Evolutionary conservation across 2,888 invertebrate species (phyloP).

Genomic region (Eupeodes luniger): DNA sequence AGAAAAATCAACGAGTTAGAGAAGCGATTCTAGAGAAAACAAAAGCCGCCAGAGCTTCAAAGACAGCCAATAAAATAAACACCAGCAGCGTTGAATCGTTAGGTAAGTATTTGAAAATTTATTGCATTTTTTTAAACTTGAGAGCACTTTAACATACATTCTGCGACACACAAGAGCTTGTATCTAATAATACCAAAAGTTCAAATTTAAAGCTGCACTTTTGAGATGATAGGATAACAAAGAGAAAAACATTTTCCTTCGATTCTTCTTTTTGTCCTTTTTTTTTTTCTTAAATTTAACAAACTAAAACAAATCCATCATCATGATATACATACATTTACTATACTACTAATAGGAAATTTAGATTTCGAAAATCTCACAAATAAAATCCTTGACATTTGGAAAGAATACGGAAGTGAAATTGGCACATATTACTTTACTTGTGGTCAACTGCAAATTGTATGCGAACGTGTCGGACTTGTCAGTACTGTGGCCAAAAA

Average conservation of each 20-base stretch:
- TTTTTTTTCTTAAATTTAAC: conserved; percentile 16
- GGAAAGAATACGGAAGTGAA: conserved; percentile 85
- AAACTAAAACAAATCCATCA: conserved; percentile 61
- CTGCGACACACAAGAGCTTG: conserved; percentile 59
- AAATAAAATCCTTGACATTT: conserved; percentile 86
- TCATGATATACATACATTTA: conserved; percentile 53
- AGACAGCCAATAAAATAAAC: conserved; percentile 50
- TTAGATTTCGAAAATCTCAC: conserved; percentile 85
- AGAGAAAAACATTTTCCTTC: conserved; percentile 29
- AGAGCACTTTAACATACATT: conserved; percentile 43
- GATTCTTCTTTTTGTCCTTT: conserved; percentile 21
- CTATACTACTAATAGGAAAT: conserved; percentile 77
- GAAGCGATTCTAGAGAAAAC: conserved; percentile 76
- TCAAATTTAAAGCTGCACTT: conserved; percentile 59
- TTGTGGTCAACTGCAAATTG: conserved; percentile 86
- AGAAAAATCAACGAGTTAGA: conserved; percentile 78
- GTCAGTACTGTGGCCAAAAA: conserved; percentile 87
- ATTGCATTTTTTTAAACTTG: conserved; percentile 8
- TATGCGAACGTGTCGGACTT: conserved; percentile 88
- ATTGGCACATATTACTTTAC: conserved; percentile 85
- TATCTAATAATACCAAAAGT: conserved; percentile 56
- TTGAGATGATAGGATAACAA: conserved; percentile 30
- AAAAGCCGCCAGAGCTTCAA: conserved; percentile 77
- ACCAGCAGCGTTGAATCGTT: conserved; percentile 83
- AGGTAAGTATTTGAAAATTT: conserved; percentile 79